Evolutionary conservation across 2,888 invertebrate genomes (phyloP).

Genomic region (Diadegma fenestrale): DNA sequence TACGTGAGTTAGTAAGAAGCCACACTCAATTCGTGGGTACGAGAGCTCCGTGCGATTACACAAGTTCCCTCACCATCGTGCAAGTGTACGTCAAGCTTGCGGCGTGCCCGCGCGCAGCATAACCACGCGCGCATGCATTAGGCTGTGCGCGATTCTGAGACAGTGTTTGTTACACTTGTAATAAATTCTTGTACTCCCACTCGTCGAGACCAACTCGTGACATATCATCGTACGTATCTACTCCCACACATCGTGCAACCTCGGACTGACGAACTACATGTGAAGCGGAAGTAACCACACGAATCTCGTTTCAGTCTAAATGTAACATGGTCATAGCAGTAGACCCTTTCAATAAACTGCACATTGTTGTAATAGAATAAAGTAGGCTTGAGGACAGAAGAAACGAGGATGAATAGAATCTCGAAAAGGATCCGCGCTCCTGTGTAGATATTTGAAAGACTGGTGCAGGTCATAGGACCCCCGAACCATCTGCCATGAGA

Average conservation of each 20-base stretch:
- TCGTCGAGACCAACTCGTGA: constrained; percentile 59
- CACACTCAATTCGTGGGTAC: constrained; percentile 64
- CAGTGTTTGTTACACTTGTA: constrained; percentile 68
- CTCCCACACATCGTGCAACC: constrained; percentile 46
- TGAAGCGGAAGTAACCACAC: constrained; percentile 59
- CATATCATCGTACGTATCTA: constrained; percentile 55
- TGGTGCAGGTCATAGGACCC: constrained; percentile 22
- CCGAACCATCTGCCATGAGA: constrained; percentile 18
- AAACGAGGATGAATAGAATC: constrained; percentile 27
- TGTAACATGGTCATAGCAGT: constrained; percentile 49
- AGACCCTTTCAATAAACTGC: neutral
- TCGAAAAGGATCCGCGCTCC: constrained; percentile 16
- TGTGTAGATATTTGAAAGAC: neutral
- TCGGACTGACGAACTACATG: constrained; percentile 25
- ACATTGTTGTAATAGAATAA: constrained; percentile 10
- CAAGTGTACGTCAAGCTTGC: neutral
- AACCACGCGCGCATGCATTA: constrained; percentile 42
- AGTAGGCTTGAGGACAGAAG: neutral
- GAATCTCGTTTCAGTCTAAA: constrained; percentile 40
- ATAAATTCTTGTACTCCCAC: constrained; percentile 68
- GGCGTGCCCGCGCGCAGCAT: constrained; percentile 10
- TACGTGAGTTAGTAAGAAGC: constrained; percentile 74
- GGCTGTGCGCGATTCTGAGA: neutral
- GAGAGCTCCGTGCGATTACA: constrained; percentile 61
- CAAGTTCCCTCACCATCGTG: constrained; percentile 51